Evolutionary conservation across 2,113 vertebrate species (phyloP).

Genomic region (Mus pahari): DNA sequence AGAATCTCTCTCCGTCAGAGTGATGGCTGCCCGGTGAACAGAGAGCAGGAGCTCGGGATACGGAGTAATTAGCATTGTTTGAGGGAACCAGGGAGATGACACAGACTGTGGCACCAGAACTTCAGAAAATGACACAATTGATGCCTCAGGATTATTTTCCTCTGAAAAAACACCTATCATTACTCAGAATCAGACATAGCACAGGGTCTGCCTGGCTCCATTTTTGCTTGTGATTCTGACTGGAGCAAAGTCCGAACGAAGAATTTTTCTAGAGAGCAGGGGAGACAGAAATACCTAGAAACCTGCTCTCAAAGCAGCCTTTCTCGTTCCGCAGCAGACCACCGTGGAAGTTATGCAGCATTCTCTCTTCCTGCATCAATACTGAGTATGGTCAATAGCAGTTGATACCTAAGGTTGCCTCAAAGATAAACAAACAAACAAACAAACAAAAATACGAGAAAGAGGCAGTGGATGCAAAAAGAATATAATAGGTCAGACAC

Average conservation of each 20-base stretch:
- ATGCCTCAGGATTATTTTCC: neutral
- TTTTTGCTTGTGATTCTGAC: neutral
- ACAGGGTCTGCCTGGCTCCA: neutral
- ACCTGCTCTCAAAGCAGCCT: neutral
- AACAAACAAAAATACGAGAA: neutral
- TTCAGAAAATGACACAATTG: neutral
- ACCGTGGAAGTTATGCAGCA: neutral
- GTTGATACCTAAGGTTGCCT: neutral
- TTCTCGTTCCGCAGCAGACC: neutral
- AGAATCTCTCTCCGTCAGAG: neutral
- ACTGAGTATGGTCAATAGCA: neutral
- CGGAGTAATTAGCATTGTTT: neutral
- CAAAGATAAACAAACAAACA: neutral
- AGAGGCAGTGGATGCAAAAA: neutral
- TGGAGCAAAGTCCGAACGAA: slow-evolving; percentile 38
- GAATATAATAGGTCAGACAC: neutral
- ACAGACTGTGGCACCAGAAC: neutral
- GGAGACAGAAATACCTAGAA: neutral
- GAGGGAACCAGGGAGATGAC: neutral
- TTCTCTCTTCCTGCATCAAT: slow-evolving; percentile 17
- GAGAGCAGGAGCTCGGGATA: neutral
- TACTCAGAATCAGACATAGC: neutral
- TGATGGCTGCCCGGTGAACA: neutral
- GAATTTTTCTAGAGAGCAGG: neutral
- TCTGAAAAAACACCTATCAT: neutral